Evolutionary conservation across 2,113 vertebrate species (phyloP).

Genomic region (Pantherophis guttatus): DNA sequence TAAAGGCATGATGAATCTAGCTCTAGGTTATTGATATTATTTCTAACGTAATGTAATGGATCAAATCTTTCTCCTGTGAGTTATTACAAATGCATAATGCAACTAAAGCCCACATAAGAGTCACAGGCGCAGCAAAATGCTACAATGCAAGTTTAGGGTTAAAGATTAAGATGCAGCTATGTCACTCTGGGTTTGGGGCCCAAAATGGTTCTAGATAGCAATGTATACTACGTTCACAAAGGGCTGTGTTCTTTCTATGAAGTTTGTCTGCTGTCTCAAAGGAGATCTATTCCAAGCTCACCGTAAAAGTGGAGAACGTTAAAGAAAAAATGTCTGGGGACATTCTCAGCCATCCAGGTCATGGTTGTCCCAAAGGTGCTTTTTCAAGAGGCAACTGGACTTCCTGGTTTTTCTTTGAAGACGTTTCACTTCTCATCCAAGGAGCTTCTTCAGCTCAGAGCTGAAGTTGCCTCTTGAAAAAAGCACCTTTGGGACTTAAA

Average conservation of each 20-base stretch:
- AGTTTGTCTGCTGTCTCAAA: background rate
- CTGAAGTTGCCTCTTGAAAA: no score
- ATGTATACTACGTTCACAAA: background rate
- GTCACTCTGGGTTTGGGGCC: background rate
- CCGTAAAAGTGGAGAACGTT: background rate
- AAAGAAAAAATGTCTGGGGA: background rate
- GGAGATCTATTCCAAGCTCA: background rate
- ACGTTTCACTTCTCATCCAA: no score
- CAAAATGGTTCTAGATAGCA: background rate
- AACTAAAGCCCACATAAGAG: background rate
- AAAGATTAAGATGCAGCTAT: background rate
- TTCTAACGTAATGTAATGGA: background rate
- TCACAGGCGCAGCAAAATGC: background rate
- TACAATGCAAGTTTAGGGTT: background rate
- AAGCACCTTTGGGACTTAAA: no score
- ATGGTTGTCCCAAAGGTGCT: no score
- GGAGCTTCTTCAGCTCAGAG: no score
- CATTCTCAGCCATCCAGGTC: no score
- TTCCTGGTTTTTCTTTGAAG: no score
- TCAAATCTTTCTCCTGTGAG: background rate
- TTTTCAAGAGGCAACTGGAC: no score
- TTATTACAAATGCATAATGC: background rate
- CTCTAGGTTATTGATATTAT: background rate
- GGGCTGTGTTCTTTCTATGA: background rate
- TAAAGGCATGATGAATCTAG: background rate